These are phyloP conservation scores for Scartelaos histophorus DNA, from an alignment of 2,113 vertebrate species.

Conservation along the genomic window DNA sequence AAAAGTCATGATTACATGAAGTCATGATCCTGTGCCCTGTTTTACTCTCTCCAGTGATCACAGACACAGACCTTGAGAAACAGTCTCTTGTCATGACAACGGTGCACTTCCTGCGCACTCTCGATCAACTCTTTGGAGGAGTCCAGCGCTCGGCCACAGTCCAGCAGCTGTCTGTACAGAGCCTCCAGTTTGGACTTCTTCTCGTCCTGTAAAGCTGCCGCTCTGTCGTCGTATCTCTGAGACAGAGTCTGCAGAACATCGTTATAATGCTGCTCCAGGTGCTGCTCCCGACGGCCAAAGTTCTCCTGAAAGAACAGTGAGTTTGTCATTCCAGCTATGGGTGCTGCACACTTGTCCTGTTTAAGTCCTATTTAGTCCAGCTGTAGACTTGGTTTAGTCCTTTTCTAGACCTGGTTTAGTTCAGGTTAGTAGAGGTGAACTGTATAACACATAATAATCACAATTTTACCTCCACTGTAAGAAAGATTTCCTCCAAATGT, in stretches of 20 bases:
- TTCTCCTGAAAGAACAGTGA: conserved; percentile 83
- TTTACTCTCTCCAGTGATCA: neutral
- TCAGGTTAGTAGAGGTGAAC: no score
- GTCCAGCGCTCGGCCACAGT: conserved; percentile 84
- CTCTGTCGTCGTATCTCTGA: conserved; percentile 84
- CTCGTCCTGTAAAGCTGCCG: conserved; percentile 82
- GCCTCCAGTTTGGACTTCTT: conserved; percentile 89
- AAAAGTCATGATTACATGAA: no score
- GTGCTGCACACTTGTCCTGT: no score
- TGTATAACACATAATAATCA: neutral
- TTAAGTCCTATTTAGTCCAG: no score
- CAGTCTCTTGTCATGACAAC: conserved; percentile 79
- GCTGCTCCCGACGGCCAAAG: conserved; percentile 90
- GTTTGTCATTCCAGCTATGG: no score
- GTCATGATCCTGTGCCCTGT: no score
- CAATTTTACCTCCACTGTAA: conserved; percentile 90
- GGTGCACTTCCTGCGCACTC: conserved; percentile 81
- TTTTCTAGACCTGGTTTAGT: no score
- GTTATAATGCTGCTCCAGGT: conserved; percentile 89
- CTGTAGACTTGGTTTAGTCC: no score
- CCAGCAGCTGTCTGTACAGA: conserved; percentile 87
- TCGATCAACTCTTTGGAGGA: conserved; percentile 90
- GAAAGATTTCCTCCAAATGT: conserved; percentile 95
- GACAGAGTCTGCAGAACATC: conserved; percentile 89
- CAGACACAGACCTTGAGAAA: conserved; percentile 86